phyloP scores from a whole-genome alignment of 2,113 vertebrate species.

The Machaerirhynchus nigripectus region DNA sequence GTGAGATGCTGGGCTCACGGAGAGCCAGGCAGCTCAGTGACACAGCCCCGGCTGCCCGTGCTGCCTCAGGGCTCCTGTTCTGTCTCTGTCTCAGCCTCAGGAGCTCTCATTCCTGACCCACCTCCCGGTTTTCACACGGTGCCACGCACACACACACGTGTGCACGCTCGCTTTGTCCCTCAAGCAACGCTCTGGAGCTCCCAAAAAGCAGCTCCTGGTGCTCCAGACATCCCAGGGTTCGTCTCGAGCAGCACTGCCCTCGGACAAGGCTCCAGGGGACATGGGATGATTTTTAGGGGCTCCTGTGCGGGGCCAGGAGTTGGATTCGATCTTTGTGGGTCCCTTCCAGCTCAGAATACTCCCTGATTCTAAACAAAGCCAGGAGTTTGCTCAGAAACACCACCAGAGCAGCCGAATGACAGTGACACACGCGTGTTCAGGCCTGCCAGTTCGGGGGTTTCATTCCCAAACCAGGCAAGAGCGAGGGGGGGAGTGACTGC shows the following conservation, averaged over 20 bases:
- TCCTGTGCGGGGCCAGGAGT: neutral
- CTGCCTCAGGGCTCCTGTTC: neutral
- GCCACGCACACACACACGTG: rapidly evolving
- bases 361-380: neutral
- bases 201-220: neutral
- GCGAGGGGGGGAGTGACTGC: rapidly evolving
- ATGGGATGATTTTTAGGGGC: neutral
- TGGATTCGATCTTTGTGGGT: neutral
- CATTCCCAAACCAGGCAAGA: neutral
- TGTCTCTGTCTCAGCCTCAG: neutral
- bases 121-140: neutral
- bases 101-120: neutral
- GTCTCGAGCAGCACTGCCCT: neutral
- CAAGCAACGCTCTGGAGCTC: neutral
- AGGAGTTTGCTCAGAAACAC: neutral
- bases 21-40: neutral
- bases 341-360: neutral
- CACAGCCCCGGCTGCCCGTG: neutral
- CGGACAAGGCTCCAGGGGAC: neutral
- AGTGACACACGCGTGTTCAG: neutral
- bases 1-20: neutral
- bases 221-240: neutral
- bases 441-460: neutral
- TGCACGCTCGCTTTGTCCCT: neutral
- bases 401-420: neutral